Percentiles rank a stretch among this genome's conserved stretches.
phyloP scores from a whole-genome alignment of 1,140 invertebrate species.

The Microplitis mediator region DNA sequence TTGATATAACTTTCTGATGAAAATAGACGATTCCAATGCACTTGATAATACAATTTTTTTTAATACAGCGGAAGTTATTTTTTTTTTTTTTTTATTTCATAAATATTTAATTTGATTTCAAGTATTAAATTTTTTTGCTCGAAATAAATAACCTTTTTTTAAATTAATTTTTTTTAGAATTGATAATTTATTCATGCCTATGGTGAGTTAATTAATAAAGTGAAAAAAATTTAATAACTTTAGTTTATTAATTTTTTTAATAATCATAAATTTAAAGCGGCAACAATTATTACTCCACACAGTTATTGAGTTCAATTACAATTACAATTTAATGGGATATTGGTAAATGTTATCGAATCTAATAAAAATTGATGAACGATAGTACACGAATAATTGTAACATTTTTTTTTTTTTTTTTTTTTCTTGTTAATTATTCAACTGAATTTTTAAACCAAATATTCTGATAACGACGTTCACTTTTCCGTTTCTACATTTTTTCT shows the following conservation, averaged over 20 bases:
- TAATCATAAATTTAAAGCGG: not conserved
- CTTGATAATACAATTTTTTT: too few species aligned
- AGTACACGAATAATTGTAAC: not conserved
- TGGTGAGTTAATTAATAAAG: too few species aligned
- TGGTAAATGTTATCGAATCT: constrained; percentile 2
- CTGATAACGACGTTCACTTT: constrained; percentile 26
- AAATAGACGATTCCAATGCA: too few species aligned
- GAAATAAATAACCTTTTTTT: too few species aligned
- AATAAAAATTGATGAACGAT: constrained; percentile 19
- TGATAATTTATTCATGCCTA: too few species aligned
- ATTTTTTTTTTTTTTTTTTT: not conserved
- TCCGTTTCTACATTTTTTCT: constrained; percentile 4
- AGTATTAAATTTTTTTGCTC: too few species aligned
- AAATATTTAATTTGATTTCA: too few species aligned
- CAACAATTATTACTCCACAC: not conserved
- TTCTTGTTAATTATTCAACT: not conserved
- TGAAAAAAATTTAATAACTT: not conserved
- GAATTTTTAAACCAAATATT: not conserved
- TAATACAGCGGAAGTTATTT: too few species aligned
- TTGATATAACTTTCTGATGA: too few species aligned
- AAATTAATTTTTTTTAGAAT: too few species aligned
- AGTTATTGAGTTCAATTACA: not conserved
- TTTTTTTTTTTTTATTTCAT: too few species aligned
- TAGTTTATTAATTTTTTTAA: not conserved
- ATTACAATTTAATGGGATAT: constrained; percentile 8